These are phyloP conservation scores for Physella acuta DNA, from an alignment of 1,140 invertebrate species.

Conservation along the genomic window DNA sequence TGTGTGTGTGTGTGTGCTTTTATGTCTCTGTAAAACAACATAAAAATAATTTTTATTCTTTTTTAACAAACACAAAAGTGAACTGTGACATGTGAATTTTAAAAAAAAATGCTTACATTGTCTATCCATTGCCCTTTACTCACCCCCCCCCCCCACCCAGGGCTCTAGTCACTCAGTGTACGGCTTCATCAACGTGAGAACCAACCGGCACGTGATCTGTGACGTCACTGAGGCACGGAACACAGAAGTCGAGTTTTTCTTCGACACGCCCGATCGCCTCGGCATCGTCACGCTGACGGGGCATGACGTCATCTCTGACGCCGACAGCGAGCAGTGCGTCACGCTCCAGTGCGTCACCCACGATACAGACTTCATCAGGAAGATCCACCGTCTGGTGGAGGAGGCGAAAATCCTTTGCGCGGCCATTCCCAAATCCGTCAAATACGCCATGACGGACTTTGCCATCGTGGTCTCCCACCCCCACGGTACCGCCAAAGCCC, in stretches of 20 bases:
- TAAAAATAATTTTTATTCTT: no score
- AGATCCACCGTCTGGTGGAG: slow-evolving; percentile 13
- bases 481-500: slow-evolving; percentile 5
- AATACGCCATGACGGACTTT: slow-evolving; percentile 19
- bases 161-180: slow-evolving; percentile 11
- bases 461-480: slow-evolving; percentile 18
- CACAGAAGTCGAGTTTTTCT: slow-evolving; percentile 23
- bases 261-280: slow-evolving; percentile 13
- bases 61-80: no score
- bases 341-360: slow-evolving; percentile 18
- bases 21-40: no score
- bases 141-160: background rate
- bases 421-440: slow-evolving; percentile 4
- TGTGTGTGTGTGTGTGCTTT: no score
- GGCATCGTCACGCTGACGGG: slow-evolving; percentile 9
- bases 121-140: no score
- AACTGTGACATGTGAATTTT: no score
- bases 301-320: background rate
- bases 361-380: slow-evolving; percentile 17
- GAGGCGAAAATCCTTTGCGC: background rate
- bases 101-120: no score
- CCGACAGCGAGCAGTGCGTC: background rate
- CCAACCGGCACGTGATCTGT: slow-evolving; percentile 11
- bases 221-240: slow-evolving; percentile 8
- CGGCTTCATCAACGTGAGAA: slow-evolving; percentile 18